These are phyloP conservation scores for Corythoichthys intestinalis DNA, from an alignment of 2,113 vertebrate genomes.

Conservation along the genomic window DNA sequence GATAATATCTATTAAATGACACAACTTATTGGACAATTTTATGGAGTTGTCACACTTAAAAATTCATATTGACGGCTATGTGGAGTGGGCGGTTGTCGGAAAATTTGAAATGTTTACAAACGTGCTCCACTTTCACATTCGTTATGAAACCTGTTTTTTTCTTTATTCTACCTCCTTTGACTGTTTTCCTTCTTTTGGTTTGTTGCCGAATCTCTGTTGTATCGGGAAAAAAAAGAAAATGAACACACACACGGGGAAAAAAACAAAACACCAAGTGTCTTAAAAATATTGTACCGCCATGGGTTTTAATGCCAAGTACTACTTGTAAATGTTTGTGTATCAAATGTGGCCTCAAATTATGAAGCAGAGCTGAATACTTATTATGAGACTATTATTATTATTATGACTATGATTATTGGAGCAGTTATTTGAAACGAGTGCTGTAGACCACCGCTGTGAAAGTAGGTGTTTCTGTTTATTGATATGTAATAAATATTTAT, in stretches of 20 bases:
- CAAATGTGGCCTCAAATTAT: conserved; percentile 82
- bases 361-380: conserved; percentile 51
- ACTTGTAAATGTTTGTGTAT: conserved; percentile 85
- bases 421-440: conserved; percentile 78
- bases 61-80: too few species aligned
- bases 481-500: conserved; percentile 89
- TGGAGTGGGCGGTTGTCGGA: too few species aligned
- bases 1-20: too few species aligned
- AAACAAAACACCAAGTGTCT: conserved; percentile 88
- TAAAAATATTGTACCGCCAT: conserved; percentile 86
- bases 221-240: conserved; percentile 70
- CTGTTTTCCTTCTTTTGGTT: conserved; percentile 72
- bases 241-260: background rate
- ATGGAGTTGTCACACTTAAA: too few species aligned
- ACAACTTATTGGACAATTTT: too few species aligned
- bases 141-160: conserved; percentile 27
- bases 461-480: conserved; percentile 79
- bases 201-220: conserved; percentile 81
- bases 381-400: conserved; percentile 57
- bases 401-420: conserved; percentile 66
- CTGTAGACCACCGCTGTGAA: conserved; percentile 83
- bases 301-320: conserved; percentile 86
- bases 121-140: conserved; percentile 45
- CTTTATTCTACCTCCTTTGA: too few species aligned
- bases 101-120: conserved; percentile 43